These are phyloP conservation scores for Lasius platythorax DNA, from an alignment of 2,888 invertebrate genomes.

Conservation along the genomic window DNA sequence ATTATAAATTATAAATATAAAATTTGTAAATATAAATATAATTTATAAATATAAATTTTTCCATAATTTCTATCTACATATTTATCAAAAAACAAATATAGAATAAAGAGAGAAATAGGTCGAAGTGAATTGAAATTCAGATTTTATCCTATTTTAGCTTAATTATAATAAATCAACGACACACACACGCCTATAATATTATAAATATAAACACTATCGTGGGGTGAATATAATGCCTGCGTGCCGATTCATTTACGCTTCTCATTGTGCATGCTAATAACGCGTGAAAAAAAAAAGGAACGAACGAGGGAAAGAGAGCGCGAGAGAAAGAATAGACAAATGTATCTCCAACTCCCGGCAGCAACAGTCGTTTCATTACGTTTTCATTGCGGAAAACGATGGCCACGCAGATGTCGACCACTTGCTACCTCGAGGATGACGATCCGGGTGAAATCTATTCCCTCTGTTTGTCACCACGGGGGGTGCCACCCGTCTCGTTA, in stretches of 20 bases:
- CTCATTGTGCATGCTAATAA: constrained; percentile 71
- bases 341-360: neutral
- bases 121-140: neutral
- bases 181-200: neutral
- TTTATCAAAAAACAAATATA: neutral
- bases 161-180: constrained; percentile 34
- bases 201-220: neutral
- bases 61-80: neutral
- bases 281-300: constrained; percentile 66
- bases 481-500: constrained; percentile 64
- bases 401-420: constrained; percentile 78
- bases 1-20: too few species aligned
- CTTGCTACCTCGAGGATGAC: constrained; percentile 60
- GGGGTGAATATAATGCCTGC: neutral
- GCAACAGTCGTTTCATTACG: constrained; percentile 38
- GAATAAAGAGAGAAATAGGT: neutral
- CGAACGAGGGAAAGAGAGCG: neutral
- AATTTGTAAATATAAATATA: neutral
- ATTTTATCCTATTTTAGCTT: neutral
- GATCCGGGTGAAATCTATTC: constrained; percentile 75
- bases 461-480: constrained; percentile 74
- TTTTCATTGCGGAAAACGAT: constrained; percentile 72
- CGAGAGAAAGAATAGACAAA: constrained; percentile 26
- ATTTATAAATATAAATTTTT: neutral
- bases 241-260: constrained; percentile 31